Evolutionary conservation across 2,888 invertebrate species (phyloP), one percentile per base, ranked within the genome.

Genomic region (Ecliptopera silaceata): DNA sequence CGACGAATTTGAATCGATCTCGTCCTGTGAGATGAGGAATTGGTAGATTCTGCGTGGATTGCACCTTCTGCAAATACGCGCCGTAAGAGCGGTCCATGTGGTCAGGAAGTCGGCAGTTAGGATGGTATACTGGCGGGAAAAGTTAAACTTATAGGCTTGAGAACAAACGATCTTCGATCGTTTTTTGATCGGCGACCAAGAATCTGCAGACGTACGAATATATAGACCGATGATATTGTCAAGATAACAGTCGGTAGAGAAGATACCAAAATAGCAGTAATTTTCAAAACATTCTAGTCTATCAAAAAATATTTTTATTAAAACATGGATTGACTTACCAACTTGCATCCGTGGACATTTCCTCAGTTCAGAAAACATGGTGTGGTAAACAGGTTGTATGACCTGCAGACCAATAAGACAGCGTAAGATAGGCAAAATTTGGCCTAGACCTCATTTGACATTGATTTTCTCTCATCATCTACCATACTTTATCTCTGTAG

Each of bases 301-400:
- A n/a, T n/a, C n/a, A n/a, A n/a, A n/a, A n/a, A n/a, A n/a, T n/a
- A n/a, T n/a, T n/a, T n/a, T n/a, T n/a, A n/a, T n/a, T n/a, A n/a
- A 26, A 46, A 11, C 6, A 38, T 11, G 3, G 5, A n/a, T 39
- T 38, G 20, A 51, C 78, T 88, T 72, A 75, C 93, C 86, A 15
- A 90, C 70, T 62, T 89, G 88, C 61, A 91, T 75, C 5, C 92
- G 77, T 0, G 93, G 92, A 44, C 81, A 83, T 41, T 84, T 80
- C 4, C 86, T 82, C 0, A 92, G 64, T 48, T 93, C 93, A 0
- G 93, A 93, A 66, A 94, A 94, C 93, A 94, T 93, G 0, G 92
- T 86, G 1, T 80, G 77, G 78, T 92, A 94, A 0, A 92, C 82
- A 0, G 93, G 93, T 50, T 92, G 93, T 38, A 93, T 71, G 4